These are phyloP conservation scores for Camptogramma bilineatum DNA, from an alignment of 2,888 invertebrate genomes.

Conservation along the genomic window DNA sequence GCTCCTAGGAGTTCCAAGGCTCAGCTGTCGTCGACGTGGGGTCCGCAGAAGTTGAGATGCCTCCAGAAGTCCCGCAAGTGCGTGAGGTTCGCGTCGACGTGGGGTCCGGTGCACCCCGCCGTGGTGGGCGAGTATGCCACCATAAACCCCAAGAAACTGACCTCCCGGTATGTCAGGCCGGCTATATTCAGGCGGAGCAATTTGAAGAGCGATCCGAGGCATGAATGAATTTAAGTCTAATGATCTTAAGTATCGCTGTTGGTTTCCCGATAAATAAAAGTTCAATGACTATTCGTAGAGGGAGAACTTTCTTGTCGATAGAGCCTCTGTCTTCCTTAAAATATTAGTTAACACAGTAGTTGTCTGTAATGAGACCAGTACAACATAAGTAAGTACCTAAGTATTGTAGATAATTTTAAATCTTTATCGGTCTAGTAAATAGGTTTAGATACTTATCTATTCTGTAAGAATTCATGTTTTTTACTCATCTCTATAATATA, in stretches of 20 bases:
- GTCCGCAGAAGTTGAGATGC: conserved; percentile 39
- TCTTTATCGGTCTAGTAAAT: background rate
- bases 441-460: background rate
- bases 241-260: too few relatives aligned
- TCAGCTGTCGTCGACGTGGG: conserved; percentile 36
- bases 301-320: background rate
- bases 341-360: background rate
- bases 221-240: background rate
- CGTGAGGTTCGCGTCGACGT: conserved; percentile 40
- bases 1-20: conserved; percentile 8
- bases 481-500: background rate
- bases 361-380: conserved; percentile 2
- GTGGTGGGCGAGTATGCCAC: conserved; percentile 58
- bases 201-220: conserved; percentile 10
- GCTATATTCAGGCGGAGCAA: conserved; percentile 49
- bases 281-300: background rate
- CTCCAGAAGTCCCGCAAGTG: conserved; percentile 37
- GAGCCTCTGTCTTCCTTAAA: conserved; percentile 26
- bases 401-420: conserved; percentile 10
- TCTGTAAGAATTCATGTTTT: background rate
- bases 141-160: conserved; percentile 58
- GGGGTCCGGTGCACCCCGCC: conserved; percentile 38
- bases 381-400: background rate
- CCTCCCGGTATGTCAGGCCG: conserved; percentile 53
- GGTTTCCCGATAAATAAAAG: too few relatives aligned